phyloP scores from a whole-genome alignment of 2,797 vertebrate species.

The Valencia hispanica region DNA sequence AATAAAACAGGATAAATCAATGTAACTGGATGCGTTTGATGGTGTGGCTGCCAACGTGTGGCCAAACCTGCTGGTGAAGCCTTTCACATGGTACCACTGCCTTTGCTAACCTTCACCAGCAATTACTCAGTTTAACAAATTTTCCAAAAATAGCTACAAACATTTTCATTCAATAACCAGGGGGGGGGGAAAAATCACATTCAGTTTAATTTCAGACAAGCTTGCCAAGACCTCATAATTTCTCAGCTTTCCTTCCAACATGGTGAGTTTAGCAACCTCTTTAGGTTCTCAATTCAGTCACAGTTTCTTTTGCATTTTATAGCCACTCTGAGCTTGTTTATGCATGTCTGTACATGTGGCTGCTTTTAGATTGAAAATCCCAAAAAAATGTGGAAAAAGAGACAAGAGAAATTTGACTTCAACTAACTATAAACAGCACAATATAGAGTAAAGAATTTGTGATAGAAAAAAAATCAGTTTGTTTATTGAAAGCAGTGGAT shows the following conservation, averaged over 20 bases:
- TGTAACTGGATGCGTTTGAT: neutral
- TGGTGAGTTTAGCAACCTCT: too few species aligned
- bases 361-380: neutral
- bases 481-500: neutral
- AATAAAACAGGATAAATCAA: neutral
- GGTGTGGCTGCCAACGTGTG: slow-evolving; percentile 22
- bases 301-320: neutral
- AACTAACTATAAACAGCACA: neutral
- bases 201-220: neutral
- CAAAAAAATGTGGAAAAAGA: neutral
- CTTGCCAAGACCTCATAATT: neutral
- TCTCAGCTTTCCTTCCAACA: neutral
- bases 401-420: neutral
- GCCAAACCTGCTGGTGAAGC: slow-evolving; percentile 30
- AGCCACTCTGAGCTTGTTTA: neutral
- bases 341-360: neutral
- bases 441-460: neutral
- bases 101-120: slow-evolving; percentile 30
- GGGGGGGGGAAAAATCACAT: neutral
- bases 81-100: slow-evolving; percentile 24
- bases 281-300: too few species aligned
- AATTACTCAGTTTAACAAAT: slow-evolving; percentile 29
- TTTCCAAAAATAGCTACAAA: slow-evolving; percentile 41
- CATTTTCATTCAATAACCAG: slow-evolving; percentile 26
- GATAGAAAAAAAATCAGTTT: neutral